phyloP scores from a whole-genome alignment of 2,113 vertebrate species.

The Zootoca vivipara region DNA sequence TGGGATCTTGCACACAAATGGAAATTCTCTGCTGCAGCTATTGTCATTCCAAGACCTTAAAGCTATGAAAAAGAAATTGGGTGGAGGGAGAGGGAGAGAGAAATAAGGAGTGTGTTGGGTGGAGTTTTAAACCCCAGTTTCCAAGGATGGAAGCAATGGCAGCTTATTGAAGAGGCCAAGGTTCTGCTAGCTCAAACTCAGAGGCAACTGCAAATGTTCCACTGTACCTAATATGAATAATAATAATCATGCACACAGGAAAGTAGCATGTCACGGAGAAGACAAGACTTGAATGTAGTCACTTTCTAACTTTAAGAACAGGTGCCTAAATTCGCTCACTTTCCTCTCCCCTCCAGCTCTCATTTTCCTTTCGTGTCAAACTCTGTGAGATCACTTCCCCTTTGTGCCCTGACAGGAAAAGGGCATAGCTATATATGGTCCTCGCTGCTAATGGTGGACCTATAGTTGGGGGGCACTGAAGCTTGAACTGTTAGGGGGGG shows the following conservation, averaged over 20 bases:
- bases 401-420: too few relatives aligned
- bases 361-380: not conserved
- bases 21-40: constrained; percentile 78
- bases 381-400: too few relatives aligned
- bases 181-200: not conserved
- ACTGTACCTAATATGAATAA: not conserved
- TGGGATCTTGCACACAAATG: constrained; percentile 85
- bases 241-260: not conserved
- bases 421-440: too few relatives aligned
- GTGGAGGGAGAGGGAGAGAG: not conserved
- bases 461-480: too few relatives aligned
- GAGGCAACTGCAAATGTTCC: not conserved
- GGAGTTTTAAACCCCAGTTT: not conserved
- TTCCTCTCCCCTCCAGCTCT: not conserved
- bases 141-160: not conserved
- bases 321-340: not conserved
- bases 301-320: not conserved
- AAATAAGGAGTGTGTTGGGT: too few relatives aligned
- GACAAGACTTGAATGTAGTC: not conserved
- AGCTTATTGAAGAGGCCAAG: not conserved
- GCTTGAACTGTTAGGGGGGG: too few relatives aligned
- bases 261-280: not conserved
- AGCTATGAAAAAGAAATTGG: constrained; percentile 55
- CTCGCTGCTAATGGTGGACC: too few relatives aligned
- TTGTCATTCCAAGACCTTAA: constrained; percentile 86